Percentiles rank a stretch among this genome's conserved stretches.
Evolutionary conservation across 2,888 invertebrate species (phyloP).

Genomic region (Clusia tigrina): DNA sequence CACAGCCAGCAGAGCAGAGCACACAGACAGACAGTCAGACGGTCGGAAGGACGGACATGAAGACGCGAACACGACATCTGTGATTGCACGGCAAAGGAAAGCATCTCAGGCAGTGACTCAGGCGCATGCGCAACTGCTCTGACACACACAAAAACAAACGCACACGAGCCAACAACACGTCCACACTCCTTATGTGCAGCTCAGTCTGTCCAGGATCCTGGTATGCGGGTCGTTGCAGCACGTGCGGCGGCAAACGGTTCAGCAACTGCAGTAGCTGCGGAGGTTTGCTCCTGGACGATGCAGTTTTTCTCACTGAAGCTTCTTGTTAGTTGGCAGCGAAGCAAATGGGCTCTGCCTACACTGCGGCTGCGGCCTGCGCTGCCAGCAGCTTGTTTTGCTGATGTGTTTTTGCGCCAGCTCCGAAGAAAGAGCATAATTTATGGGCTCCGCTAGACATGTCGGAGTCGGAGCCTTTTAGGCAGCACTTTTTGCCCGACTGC

Average conservation of each 20-base stretch:
- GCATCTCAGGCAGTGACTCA: not conserved
- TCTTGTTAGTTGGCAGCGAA: not conserved
- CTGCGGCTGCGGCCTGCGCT: not conserved
- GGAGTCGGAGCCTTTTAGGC: constrained; percentile 29
- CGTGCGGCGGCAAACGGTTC: too few relatives aligned
- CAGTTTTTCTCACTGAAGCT: not conserved
- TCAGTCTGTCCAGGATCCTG: too few relatives aligned
- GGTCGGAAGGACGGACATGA: constrained; percentile 6
- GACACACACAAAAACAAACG: too few relatives aligned
- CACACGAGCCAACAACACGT: too few relatives aligned
- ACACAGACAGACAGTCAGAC: constrained; percentile 9
- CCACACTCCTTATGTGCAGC: too few relatives aligned
- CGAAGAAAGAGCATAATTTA: constrained; percentile 31
- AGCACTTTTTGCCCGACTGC: not conserved
- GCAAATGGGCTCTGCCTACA: not conserved
- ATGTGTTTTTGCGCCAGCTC: too few relatives aligned
- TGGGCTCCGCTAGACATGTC: constrained; percentile 36
- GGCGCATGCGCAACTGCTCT: constrained; percentile 20
- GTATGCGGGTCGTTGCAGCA: too few relatives aligned
- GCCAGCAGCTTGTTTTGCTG: not conserved
- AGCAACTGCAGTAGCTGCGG: too few relatives aligned
- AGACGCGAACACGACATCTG: constrained; percentile 4
- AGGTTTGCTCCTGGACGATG: not conserved
- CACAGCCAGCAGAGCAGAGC: not conserved
- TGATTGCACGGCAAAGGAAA: constrained; percentile 19